Percentiles rank a stretch among this genome's conserved stretches.
Evolutionary conservation across 2,888 invertebrate species (phyloP).

Genomic region (Sclerodermus sp.): DNA sequence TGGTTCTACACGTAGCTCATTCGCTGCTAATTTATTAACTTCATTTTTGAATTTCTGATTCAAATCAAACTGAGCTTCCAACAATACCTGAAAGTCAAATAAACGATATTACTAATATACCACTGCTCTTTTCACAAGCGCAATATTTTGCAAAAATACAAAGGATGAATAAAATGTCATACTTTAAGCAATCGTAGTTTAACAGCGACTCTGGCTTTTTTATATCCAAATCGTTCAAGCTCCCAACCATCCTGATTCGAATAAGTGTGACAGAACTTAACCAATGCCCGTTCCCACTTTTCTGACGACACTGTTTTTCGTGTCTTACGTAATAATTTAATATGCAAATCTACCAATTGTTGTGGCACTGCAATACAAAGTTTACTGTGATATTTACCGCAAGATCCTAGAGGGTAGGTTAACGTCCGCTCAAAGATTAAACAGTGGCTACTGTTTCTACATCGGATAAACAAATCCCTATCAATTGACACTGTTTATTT

Average conservation of each 20-base stretch:
- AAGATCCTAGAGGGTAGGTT: background rate
- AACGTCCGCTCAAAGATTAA: no score
- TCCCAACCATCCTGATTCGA: constrained; percentile 94
- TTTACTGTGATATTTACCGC: background rate
- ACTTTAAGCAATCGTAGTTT: constrained; percentile 91
- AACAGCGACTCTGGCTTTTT: constrained; percentile 83
- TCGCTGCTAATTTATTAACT: constrained; percentile 76
- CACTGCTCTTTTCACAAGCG: constrained; percentile 1
- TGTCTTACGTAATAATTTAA: constrained; percentile 85
- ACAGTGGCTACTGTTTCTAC: no score
- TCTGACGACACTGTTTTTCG: constrained; percentile 80
- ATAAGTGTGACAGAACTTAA: constrained; percentile 89
- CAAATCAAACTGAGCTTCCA: constrained; percentile 93
- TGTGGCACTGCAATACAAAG: constrained; percentile 69
- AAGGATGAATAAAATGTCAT: constrained; percentile 42
- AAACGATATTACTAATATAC: constrained; percentile 1
- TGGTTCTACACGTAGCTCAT: constrained; percentile 83
- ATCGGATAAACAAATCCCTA: no score
- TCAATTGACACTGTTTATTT: no score
- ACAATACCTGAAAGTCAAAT: constrained; percentile 71
- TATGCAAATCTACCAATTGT: constrained; percentile 82
- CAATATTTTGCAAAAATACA: constrained; percentile 1
- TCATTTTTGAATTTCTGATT: constrained; percentile 91
- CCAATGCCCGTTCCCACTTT: constrained; percentile 87
- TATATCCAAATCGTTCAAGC: constrained; percentile 93